A percentile compares a stretch with the other conserved stretches of the same genome.
phyloP scores from a whole-genome alignment of 2,888 invertebrate genomes.

The Cheilosia variabilis region DNA sequence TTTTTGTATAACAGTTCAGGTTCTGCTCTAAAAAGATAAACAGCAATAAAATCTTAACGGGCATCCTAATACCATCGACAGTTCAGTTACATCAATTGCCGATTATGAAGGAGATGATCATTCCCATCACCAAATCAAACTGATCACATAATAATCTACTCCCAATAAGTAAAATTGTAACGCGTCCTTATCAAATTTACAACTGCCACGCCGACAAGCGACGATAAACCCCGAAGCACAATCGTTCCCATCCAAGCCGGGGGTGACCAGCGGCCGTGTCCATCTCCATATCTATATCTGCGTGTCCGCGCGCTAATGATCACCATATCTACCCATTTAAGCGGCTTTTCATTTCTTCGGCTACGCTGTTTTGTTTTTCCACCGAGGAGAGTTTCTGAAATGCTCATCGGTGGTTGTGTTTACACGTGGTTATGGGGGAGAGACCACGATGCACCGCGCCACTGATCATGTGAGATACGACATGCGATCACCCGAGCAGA shows the following conservation, averaged over 20 bases:
- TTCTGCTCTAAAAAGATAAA: no score
- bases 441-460: slow-evolving; percentile 63
- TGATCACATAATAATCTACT: no score
- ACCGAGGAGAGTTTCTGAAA: slow-evolving; percentile 2
- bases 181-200: slow-evolving; percentile 23
- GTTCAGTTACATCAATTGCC: no score
- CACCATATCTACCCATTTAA: slow-evolving; percentile 56
- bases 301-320: slow-evolving; percentile 71
- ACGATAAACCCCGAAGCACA: slow-evolving; percentile 54
- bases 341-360: slow-evolving; percentile 63
- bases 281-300: slow-evolving; percentile 63
- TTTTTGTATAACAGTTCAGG: no score
- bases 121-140: no score
- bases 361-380: slow-evolving; percentile 64
- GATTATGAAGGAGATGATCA: no score
- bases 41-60: no score
- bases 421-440: slow-evolving; percentile 74
- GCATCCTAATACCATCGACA: no score
- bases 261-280: slow-evolving; percentile 70
- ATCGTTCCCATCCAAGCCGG: slow-evolving; percentile 47
- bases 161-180: not conserved
- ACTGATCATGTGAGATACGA: slow-evolving; percentile 73
- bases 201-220: slow-evolving; percentile 20
- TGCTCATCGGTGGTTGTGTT: slow-evolving; percentile 64
- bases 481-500: slow-evolving; percentile 73